phyloP scores from a whole-genome alignment of 1,140 invertebrate species.

The Drosophila pachea region DNA sequence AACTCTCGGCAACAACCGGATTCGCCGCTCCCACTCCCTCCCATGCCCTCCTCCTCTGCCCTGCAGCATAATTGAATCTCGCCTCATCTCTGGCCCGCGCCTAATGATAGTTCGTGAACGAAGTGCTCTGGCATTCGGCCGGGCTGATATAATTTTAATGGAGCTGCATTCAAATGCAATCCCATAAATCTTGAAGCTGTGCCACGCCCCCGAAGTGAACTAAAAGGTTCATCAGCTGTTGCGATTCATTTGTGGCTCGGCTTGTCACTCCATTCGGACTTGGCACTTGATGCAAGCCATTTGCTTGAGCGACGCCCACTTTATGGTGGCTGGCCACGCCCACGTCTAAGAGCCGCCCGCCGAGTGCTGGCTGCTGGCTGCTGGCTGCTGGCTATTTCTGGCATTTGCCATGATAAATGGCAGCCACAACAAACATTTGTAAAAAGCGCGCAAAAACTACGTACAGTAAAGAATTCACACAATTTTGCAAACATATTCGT shows the following conservation, averaged over 20 bases:
- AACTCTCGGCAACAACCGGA: conserved; percentile 53
- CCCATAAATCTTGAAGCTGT: conserved; percentile 12
- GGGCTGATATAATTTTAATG: conserved; percentile 62
- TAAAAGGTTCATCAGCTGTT: conserved; percentile 24
- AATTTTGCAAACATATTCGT: conserved; percentile 24
- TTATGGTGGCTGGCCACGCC: conserved; percentile 27
- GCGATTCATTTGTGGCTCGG: conserved; percentile 1
- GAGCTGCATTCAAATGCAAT: conserved; percentile 68
- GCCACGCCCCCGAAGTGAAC: conserved; percentile 6
- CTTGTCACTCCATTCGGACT: conserved; percentile 50
- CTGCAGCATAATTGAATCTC: conserved; percentile 22
- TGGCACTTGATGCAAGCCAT: conserved; percentile 45
- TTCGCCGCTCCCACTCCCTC: background rate
- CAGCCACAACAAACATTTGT: conserved; percentile 44
- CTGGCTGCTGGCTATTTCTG: conserved; percentile 54
- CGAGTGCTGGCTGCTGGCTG: conserved; percentile 12
- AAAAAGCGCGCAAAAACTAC: conserved; percentile 22
- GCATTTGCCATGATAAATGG: conserved; percentile 61
- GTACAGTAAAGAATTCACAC: conserved; percentile 8
- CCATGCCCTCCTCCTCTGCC: too few species aligned
- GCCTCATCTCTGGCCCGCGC: background rate
- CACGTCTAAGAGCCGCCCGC: conserved; percentile 24
- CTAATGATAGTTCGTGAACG: too few species aligned
- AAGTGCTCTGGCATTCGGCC: background rate
- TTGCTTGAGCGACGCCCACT: conserved; percentile 45